phyloP scores from a whole-genome alignment of 2,888 invertebrate species.

The Myopa tessellatipennis region DNA sequence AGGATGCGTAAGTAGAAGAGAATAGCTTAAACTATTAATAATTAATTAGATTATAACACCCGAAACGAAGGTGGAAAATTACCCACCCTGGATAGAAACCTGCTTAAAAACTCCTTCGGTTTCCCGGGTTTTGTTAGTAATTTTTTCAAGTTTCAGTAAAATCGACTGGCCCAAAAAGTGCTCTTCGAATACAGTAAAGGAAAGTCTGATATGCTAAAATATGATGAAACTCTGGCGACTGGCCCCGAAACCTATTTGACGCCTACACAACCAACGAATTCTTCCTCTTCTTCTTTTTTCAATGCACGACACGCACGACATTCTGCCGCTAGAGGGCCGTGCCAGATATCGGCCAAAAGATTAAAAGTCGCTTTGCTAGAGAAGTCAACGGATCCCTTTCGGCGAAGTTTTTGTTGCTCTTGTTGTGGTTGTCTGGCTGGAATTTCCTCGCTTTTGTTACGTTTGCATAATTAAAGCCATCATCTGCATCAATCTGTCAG shows the following conservation, averaged over 20 bases:
- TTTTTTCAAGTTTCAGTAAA: background rate
- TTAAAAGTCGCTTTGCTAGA: slow-evolving; percentile 19
- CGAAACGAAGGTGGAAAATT: too few species aligned
- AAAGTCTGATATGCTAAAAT: background rate
- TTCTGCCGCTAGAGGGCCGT: background rate
- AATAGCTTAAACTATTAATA: too few species aligned
- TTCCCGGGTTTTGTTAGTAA: too few species aligned
- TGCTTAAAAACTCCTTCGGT: too few species aligned
- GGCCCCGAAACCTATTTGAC: slow-evolving; percentile 8
- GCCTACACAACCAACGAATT: background rate
- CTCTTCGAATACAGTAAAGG: background rate
- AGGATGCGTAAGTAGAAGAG: too few species aligned
- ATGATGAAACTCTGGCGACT: background rate
- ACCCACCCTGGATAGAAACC: too few species aligned
- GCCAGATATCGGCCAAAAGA: background rate
- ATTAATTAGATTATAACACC: too few species aligned
- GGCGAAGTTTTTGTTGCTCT: background rate
- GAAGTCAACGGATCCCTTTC: background rate
- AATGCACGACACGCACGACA: background rate
- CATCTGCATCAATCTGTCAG: slow-evolving; percentile 51
- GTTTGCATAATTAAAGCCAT: slow-evolving; percentile 61
- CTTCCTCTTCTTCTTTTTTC: background rate
- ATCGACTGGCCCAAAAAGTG: background rate
- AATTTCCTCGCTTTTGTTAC: background rate
- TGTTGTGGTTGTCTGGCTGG: background rate